phyloP scores from a whole-genome alignment of 92 coral and sea anemone genomes.

The Bergia puertoricense region DNA sequence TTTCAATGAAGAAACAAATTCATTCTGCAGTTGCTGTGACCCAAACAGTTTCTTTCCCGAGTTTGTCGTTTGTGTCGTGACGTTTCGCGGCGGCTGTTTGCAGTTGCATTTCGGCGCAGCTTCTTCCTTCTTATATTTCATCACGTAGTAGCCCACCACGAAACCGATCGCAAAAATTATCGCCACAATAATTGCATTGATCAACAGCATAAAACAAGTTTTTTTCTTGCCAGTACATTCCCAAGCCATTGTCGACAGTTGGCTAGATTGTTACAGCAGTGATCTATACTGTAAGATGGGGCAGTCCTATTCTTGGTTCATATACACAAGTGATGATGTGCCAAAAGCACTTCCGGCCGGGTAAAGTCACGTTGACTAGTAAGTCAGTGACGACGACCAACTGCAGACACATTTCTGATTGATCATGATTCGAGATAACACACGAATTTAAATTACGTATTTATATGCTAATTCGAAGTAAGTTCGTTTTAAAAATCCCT shows the following conservation, averaged over 20 bases:
- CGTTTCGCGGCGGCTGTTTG: conserved; percentile 13
- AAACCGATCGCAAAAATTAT: conserved; percentile 37
- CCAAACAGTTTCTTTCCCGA: background rate
- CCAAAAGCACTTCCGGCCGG: background rate
- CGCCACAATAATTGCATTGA: conserved; percentile 29
- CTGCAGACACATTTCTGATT: too few species aligned
- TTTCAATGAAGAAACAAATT: background rate
- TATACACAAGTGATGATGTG: background rate
- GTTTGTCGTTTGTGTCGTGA: conserved; percentile 2
- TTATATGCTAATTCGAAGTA: too few species aligned
- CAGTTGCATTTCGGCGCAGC: conserved; percentile 11
- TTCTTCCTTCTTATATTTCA: conserved; percentile 34
- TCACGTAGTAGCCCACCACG: conserved; percentile 37
- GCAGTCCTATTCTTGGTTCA: background rate
- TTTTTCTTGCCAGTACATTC: conserved; percentile 32
- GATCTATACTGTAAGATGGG: background rate
- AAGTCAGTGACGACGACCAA: too few species aligned
- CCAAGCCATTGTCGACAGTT: conserved; percentile 25
- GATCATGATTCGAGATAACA: too few species aligned
- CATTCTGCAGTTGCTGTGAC: background rate
- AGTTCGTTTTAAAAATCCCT: too few species aligned
- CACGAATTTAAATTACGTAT: too few species aligned
- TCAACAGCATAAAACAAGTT: conserved; percentile 28
- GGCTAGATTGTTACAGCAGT: background rate
- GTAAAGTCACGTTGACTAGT: background rate